Evolutionary conservation across 1,140 invertebrate genomes (phyloP).

Genomic region (Plectrocnemia conspersa): DNA sequence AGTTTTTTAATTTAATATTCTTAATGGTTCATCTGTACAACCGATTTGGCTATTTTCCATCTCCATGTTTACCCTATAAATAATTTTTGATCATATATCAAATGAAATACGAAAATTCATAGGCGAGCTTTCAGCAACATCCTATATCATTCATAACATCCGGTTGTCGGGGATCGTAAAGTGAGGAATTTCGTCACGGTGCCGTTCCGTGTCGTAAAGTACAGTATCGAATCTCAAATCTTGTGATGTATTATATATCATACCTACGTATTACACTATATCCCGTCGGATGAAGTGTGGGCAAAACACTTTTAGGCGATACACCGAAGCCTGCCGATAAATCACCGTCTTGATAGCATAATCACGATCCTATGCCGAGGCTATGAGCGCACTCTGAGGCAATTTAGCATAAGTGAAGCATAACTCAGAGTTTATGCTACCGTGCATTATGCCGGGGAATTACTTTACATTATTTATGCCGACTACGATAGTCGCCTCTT

Average conservation of each 20-base stretch:
- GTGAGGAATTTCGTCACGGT: too few relatives aligned
- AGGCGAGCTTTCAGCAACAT: too few relatives aligned
- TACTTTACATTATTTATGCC: conserved; percentile 21
- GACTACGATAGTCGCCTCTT: background rate
- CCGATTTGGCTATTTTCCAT: too few relatives aligned
- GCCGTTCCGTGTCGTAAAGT: too few relatives aligned
- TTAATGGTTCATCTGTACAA: too few relatives aligned
- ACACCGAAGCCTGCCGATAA: background rate
- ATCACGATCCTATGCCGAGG: background rate
- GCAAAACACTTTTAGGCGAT: background rate
- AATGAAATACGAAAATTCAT: too few relatives aligned
- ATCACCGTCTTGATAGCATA: conserved; percentile 3
- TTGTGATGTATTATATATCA: conserved; percentile 10
- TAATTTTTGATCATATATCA: too few relatives aligned
- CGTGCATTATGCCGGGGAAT: conserved; percentile 15
- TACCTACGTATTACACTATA: background rate
- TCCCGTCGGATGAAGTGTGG: background rate
- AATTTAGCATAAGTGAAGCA: conserved; percentile 21
- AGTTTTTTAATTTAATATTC: too few relatives aligned
- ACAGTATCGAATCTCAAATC: too few relatives aligned
- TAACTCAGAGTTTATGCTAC: conserved; percentile 19
- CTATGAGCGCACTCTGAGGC: conserved; percentile 1
- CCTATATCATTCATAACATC: too few relatives aligned
- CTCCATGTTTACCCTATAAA: too few relatives aligned
- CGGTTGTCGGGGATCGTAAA: too few relatives aligned